Evolutionary conservation across 2,888 invertebrate species (phyloP), one percentile per base, ranked within the genome.

Genomic region (Furcula furcula): DNA sequence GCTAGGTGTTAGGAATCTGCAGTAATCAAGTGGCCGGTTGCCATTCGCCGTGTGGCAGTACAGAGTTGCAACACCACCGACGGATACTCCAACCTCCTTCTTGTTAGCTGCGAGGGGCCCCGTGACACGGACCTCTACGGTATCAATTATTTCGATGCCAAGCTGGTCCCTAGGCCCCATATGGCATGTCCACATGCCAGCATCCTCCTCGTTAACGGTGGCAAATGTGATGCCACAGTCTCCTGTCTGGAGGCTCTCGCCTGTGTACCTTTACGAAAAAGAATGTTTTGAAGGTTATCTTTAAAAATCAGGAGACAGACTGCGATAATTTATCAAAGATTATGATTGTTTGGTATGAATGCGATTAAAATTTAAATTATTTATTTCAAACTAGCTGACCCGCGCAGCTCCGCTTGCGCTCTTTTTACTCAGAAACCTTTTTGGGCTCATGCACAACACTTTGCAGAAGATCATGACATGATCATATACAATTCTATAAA

Each of bases 231-330:
- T 80, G 0, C 77, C 83, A 51, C 90, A 90, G 23, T 86, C 77
- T 1, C 90, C 90, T 1, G 64, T 60, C 35, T 76, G 72, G 0
- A 89, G 70, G 39, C 76, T 76, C 44, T 78, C 73, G 0, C 85
- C 85, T 1, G 77, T 54, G 34, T 87, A 89, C 84, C 89, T 89
- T 39, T n/a, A n/a, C n/a, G n/a, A n/a, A n/a, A n/a, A n/a, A n/a
- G n/a, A n/a, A n/a, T n/a, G n/a, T n/a, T n/a, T n/a, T n/a, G n/a
- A n/a, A n/a, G n/a, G n/a, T n/a, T n/a, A n/a, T n/a, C n/a, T n/a
- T n/a, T n/a, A n/a, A n/a, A n/a, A n/a, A n/a, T n/a, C n/a, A n/a
- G n/a, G n/a, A n/a, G n/a, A n/a, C n/a, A n/a, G n/a, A n/a, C n/a
- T n/a, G n/a, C n/a, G n/a, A n/a, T n/a, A n/a, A n/a, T n/a, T n/a